Evolutionary conservation across 2,888 invertebrate genomes (phyloP).

Genomic region (Dioctria linearis): DNA sequence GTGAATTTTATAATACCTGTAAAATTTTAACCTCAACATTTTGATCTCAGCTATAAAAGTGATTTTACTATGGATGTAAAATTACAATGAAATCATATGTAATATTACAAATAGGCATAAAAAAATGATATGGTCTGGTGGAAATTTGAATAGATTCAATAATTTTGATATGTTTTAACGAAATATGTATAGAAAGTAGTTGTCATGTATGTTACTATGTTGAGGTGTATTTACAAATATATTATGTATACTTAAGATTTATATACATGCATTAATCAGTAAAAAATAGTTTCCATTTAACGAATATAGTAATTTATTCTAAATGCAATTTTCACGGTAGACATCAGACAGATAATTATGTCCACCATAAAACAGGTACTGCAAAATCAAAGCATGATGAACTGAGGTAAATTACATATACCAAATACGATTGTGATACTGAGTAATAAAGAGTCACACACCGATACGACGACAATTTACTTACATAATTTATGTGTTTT

Average conservation of each 20-base stretch:
- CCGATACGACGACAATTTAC: slow-evolving; percentile 15
- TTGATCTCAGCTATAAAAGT: too few species aligned
- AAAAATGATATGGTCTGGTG: too few species aligned
- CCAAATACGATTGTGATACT: not conserved
- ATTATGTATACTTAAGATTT: slow-evolving; percentile 14
- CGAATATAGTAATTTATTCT: not conserved
- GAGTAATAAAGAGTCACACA: slow-evolving; percentile 11
- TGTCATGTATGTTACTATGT: slow-evolving; percentile 14
- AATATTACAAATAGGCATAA: too few species aligned
- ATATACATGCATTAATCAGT: slow-evolving; percentile 24
- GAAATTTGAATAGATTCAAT: not conserved
- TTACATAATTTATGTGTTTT: not conserved
- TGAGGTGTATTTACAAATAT: not conserved
- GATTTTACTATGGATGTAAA: too few species aligned
- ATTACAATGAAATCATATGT: too few species aligned
- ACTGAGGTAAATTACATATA: slow-evolving; percentile 6
- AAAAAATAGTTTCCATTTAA: not conserved
- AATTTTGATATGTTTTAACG: slow-evolving; percentile 20
- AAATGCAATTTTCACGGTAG: slow-evolving; percentile 11
- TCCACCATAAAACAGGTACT: slow-evolving; percentile 27
- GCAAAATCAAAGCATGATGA: slow-evolving; percentile 14
- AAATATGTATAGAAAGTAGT: not conserved
- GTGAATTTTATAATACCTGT: too few species aligned
- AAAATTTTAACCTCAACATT: too few species aligned
- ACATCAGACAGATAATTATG: too few species aligned